phyloP scores from a whole-genome alignment of 2,113 vertebrate genomes.

The Mungos mungo region DNA sequence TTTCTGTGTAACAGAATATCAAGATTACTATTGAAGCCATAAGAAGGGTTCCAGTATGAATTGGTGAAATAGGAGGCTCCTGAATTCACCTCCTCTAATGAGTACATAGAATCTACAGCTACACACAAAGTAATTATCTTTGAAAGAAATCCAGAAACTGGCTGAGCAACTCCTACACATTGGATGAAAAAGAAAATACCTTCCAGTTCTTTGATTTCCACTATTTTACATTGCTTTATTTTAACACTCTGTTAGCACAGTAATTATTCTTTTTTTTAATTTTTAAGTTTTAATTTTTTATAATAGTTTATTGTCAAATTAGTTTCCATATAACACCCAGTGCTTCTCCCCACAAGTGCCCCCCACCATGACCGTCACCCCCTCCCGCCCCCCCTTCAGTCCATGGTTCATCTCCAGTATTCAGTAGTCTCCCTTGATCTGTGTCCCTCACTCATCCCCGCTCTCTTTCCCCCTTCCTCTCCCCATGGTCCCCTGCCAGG shows the following conservation, averaged over 20 bases:
- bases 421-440: too few relatives aligned
- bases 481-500: too few relatives aligned
- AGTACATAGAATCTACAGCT: not conserved
- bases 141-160: conserved; percentile 20
- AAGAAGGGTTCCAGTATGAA: not conserved
- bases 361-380: too few relatives aligned
- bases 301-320: too few relatives aligned
- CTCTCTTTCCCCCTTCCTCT: too few relatives aligned
- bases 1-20: not conserved
- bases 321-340: too few relatives aligned
- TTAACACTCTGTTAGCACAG: not conserved
- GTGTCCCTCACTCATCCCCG: too few relatives aligned
- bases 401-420: too few relatives aligned
- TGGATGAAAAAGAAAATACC: not conserved
- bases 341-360: too few relatives aligned
- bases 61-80: not conserved
- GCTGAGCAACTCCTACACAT: not conserved
- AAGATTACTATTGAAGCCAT: conserved; percentile 31
- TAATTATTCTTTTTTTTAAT: too few relatives aligned
- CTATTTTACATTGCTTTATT: not conserved
- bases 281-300: too few relatives aligned
- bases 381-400: too few relatives aligned
- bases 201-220: not conserved
- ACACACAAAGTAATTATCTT: not conserved
- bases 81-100: not conserved